These are phyloP conservation scores for Squalus acanthias DNA, from an alignment of 2,797 vertebrate species.

Conservation along the genomic window DNA sequence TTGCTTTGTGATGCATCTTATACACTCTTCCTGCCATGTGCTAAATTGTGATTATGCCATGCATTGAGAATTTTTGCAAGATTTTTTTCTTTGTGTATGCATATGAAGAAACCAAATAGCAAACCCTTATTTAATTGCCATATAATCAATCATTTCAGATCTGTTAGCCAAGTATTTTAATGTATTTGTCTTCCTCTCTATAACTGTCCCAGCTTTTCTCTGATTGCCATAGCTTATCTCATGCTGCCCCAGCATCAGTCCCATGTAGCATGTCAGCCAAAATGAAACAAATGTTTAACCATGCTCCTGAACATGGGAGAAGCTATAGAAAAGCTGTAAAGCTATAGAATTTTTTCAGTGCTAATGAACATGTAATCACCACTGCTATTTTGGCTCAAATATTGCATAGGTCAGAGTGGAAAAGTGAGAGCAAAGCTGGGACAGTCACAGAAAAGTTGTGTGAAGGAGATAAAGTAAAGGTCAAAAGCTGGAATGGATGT, in stretches of 20 bases:
- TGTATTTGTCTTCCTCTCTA: background rate
- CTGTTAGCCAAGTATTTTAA: background rate
- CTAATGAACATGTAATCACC: background rate
- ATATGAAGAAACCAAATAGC: background rate
- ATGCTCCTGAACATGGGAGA: background rate
- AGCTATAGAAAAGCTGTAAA: background rate
- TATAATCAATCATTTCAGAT: background rate
- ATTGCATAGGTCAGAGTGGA: background rate
- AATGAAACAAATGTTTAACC: constrained; percentile 1
- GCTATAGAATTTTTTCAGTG: background rate
- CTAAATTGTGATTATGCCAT: background rate
- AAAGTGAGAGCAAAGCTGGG: background rate
- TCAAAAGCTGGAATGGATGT: background rate
- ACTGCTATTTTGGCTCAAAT: background rate
- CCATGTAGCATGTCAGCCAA: background rate
- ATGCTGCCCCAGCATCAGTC: background rate
- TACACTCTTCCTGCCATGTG: background rate
- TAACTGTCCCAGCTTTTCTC: background rate
- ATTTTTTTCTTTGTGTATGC: background rate
- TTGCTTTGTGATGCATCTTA: background rate
- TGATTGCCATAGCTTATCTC: background rate
- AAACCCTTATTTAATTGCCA: background rate
- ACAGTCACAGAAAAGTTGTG: background rate
- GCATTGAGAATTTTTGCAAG: constrained; percentile 1
- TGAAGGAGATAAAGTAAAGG: background rate